These are phyloP conservation scores for Myotis vivesi DNA, from an alignment of 2,797 vertebrate species.

Conservation along the genomic window DNA sequence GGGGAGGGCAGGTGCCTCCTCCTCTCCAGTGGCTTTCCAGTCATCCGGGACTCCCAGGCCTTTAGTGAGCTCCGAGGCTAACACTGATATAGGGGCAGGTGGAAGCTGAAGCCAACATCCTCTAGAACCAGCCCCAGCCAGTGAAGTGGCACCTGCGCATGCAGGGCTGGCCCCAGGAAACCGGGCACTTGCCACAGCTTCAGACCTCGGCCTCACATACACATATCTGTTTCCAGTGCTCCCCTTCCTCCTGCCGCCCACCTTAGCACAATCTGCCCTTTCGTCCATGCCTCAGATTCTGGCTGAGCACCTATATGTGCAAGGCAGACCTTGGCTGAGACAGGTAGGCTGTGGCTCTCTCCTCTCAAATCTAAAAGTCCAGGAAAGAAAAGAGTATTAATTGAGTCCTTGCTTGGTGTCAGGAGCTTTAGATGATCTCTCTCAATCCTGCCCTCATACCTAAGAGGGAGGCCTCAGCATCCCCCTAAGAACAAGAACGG, in stretches of 20 bases:
- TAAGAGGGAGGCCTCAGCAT: not conserved
- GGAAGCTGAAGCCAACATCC: not conserved
- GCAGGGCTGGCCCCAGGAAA: not conserved
- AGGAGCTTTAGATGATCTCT: not conserved
- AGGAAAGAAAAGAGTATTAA: not conserved
- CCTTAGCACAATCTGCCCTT: not conserved
- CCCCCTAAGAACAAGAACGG: not conserved
- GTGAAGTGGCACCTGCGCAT: accelerated
- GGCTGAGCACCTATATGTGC: not conserved
- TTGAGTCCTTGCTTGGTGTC: not conserved
- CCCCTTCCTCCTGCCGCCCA: not conserved
- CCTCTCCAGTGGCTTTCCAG: not conserved
- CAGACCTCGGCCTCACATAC: not conserved
- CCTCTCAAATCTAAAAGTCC: not conserved
- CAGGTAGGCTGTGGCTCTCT: not conserved
- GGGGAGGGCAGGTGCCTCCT: not conserved
- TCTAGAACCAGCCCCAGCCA: not conserved
- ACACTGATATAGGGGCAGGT: not conserved
- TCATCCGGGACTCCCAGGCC: not conserved
- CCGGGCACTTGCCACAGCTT: not conserved
- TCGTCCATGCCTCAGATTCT: not conserved
- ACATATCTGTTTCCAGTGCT: too few species aligned
- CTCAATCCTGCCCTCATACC: not conserved
- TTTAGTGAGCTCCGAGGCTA: not conserved
- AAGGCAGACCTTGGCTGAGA: not conserved